phyloP scores from a whole-genome alignment of 2,797 vertebrate species.

The Sebastes paucispinis region DNA sequence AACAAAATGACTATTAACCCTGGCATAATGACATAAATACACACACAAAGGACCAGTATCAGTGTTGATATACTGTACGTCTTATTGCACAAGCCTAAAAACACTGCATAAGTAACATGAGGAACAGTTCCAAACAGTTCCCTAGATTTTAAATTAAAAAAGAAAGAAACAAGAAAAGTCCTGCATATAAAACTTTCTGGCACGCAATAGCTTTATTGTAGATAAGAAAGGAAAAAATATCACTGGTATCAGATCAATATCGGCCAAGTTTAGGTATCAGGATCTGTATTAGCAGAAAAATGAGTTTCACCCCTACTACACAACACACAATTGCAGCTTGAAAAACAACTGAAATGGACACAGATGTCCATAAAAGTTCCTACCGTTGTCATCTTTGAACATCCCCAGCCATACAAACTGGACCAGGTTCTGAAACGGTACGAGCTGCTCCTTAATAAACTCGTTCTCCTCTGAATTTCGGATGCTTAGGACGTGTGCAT shows the following conservation, averaged over 20 bases:
- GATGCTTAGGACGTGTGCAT: constrained; percentile 88
- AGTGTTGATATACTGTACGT: background rate
- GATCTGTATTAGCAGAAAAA: background rate
- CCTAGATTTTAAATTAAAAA: too few relatives aligned
- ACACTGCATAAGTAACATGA: background rate
- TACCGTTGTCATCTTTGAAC: constrained; percentile 78
- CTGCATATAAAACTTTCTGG: background rate
- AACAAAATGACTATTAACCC: constrained; percentile 1
- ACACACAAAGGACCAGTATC: background rate
- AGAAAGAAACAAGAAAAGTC: background rate
- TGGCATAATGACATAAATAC: background rate
- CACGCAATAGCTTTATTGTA: background rate
- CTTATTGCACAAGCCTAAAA: background rate
- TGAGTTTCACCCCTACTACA: background rate
- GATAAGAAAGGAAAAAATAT: background rate
- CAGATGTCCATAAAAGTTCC: background rate
- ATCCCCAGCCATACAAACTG: constrained; percentile 91
- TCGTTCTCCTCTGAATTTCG: constrained; percentile 88
- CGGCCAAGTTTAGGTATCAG: background rate
- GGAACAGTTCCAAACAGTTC: background rate
- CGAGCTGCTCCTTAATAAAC: constrained; percentile 87
- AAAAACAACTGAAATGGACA: background rate
- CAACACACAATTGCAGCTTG: background rate
- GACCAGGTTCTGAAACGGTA: constrained; percentile 84
- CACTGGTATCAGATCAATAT: background rate